Base-by-base conservation (phyloP, 2,888 invertebrate genomes). In the Athalia rosae region DNA sequence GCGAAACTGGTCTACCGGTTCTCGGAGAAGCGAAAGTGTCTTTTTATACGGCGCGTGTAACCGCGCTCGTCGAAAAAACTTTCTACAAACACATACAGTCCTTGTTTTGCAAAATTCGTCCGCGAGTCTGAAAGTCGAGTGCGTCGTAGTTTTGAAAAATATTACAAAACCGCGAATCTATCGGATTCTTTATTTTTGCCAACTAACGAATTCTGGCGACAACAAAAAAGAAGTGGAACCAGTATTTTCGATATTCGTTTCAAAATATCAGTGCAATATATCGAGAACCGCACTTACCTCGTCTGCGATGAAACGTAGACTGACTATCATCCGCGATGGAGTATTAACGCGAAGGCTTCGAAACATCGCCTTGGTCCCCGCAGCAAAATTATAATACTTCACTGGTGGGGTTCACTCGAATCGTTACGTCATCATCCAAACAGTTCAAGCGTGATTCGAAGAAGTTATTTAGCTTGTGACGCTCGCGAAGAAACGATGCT, bases 241-340 rank as follows among this genome's bases (percentile, higher is more conserved):
- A n/a, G n/a, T n/a, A n/a, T n/a, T n/a, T n/a, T n/a, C n/a, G 58
- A 56, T 41, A 3, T 8, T 28, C 5, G 9, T 2, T 8, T 11
- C n/a, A 11, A 6, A 15, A 6, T 8, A 28, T 28, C 8, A 11
- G 0, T 3, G 15, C 41, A n/a, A 50, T 3, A 28, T 28, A 48
- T 11, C n/a, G 7, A 6, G 43, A 76, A 47, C 13, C 13, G 62
- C 43, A 79, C 81, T 80, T 86, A 87, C 87, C 85, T 84, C 80
- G 77, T 79, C 74, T 79, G 79, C 83, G 80, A 84, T 82, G 83
- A 82, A 84, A 83, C 81, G 79, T 82, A 79, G 80, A 87, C 85
- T 86, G 85, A 79, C 80, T 79, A 77, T 41, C 69, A 41, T 69
- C 11, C 56, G 41, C 28, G 28, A 62, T 13, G 79, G 79, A 80